Conservation (phyloP, 1,140 invertebrate genomes). For the Steinernema khuongi region DNA sequence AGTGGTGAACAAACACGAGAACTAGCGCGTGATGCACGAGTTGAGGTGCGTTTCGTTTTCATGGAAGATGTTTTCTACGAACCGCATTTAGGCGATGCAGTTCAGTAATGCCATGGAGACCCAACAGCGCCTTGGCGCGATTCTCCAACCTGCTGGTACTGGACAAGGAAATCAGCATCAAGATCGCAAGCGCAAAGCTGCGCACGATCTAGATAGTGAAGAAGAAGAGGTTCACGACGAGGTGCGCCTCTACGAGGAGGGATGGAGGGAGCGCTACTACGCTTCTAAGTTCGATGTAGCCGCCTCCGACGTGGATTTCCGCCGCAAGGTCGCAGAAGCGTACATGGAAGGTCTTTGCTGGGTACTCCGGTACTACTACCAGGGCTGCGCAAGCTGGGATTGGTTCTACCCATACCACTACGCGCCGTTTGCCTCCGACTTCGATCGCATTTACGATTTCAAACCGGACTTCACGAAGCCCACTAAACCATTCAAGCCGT, state of each 20-base stretch:
- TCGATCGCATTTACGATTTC: slow-evolving; percentile 79
- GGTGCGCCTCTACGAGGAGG: slow-evolving; percentile 90
- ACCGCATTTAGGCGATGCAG: slow-evolving; percentile 25
- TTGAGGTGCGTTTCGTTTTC: slow-evolving; percentile 30
- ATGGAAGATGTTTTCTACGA: background rate
- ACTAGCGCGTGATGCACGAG: slow-evolving; percentile 41
- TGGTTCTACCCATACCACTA: slow-evolving; percentile 99
- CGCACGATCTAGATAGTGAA: background rate
- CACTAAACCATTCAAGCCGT: slow-evolving; percentile 82
- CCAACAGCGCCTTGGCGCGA: background rate
- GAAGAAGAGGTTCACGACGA: slow-evolving; percentile 69
- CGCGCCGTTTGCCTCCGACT: slow-evolving; percentile 99
- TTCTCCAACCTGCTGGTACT: background rate
- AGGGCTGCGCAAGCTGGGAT: slow-evolving; percentile 96
- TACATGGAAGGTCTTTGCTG: slow-evolving; percentile 93
- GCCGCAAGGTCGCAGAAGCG: slow-evolving; percentile 77
- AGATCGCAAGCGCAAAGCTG: slow-evolving; percentile 27
- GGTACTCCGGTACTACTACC: slow-evolving; percentile 94
- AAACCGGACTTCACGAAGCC: slow-evolving; percentile 79
- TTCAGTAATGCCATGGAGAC: slow-evolving; percentile 22
- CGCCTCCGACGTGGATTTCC: slow-evolving; percentile 74
- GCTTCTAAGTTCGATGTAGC: slow-evolving; percentile 89
- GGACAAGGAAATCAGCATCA: slow-evolving; percentile 24
- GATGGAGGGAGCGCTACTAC: slow-evolving; percentile 91
- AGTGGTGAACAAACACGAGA: slow-evolving; percentile 35